phyloP scores from a whole-genome alignment of 2,113 vertebrate species.

The Otus sunia region DNA sequence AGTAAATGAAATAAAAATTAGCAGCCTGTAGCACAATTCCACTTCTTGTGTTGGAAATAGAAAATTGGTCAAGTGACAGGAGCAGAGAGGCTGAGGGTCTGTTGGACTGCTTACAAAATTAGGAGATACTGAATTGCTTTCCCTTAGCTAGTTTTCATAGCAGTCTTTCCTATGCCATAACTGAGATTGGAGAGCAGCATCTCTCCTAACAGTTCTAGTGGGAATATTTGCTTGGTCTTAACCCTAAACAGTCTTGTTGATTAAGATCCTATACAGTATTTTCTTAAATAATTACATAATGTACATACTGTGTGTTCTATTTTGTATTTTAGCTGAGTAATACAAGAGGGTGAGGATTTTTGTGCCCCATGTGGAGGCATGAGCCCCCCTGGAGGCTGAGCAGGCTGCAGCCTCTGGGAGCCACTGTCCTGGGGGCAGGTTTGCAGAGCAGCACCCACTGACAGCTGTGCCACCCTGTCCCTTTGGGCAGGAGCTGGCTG shows the following conservation, averaged over 20 bases:
- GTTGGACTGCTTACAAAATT: not conserved
- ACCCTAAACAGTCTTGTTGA: not conserved
- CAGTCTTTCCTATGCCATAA: not conserved
- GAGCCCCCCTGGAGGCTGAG: not conserved
- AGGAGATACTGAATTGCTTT: not conserved
- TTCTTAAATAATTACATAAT: not conserved
- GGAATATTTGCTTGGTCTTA: not conserved
- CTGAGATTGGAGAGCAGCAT: not conserved
- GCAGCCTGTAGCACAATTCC: not conserved
- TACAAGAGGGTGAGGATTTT: not conserved
- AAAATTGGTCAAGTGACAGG: not conserved
- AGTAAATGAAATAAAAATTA: not conserved
- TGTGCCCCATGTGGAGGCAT: not conserved
- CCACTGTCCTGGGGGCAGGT: fast-evolving
- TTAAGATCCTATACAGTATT: not conserved
- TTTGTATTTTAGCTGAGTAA: not conserved
- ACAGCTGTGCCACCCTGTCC: no score
- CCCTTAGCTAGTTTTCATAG: not conserved
- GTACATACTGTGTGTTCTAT: not conserved
- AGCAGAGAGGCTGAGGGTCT: not conserved
- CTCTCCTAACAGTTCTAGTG: not conserved
- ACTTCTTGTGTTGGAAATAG: not conserved
- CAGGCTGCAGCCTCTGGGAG: not conserved
- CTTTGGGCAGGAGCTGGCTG: fast-evolving
- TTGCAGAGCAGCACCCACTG: not conserved